These are phyloP conservation scores for Plusia festucae DNA, from an alignment of 2,888 invertebrate species.

Conservation along the genomic window DNA sequence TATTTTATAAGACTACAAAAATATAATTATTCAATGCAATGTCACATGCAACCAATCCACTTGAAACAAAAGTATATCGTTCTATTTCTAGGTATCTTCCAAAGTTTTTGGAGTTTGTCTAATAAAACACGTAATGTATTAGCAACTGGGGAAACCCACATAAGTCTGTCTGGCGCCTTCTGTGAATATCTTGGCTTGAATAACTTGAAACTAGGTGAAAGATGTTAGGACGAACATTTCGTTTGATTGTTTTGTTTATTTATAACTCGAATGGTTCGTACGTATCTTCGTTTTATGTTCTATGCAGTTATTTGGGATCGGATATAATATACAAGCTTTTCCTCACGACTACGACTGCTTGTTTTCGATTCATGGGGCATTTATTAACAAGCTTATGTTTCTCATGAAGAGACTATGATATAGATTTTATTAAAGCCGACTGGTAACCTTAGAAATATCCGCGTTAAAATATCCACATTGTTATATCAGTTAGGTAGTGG, in stretches of 20 bases:
- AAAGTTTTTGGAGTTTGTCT: conserved; percentile 24
- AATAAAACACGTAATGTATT: conserved; percentile 42
- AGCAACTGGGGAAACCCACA: conserved; percentile 8
- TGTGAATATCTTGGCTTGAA: conserved; percentile 26
- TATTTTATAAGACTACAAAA: too few relatives aligned
- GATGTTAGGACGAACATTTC: conserved; percentile 10
- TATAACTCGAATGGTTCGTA: background rate
- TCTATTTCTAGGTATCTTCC: conserved; percentile 24
- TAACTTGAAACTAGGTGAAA: conserved; percentile 18
- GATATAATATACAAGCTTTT: background rate
- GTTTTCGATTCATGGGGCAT: too few relatives aligned
- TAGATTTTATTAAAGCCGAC: too few relatives aligned
- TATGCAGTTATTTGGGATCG: background rate
- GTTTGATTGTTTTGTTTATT: background rate
- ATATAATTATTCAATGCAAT: too few relatives aligned
- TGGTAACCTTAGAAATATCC: too few relatives aligned
- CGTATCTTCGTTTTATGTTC: background rate
- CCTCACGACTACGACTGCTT: too few relatives aligned
- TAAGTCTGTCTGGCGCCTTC: conserved; percentile 29
- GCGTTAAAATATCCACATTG: too few relatives aligned
- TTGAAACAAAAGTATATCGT: conserved; percentile 12
- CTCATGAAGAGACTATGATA: too few relatives aligned
- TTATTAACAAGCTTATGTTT: too few relatives aligned
- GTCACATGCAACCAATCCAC: background rate
- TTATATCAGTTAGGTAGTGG: too few relatives aligned